Percentiles rank a stretch among this genome's conserved stretches.
phyloP scores from a whole-genome alignment of 2,888 invertebrate genomes.

The Mythimna albipuncta region DNA sequence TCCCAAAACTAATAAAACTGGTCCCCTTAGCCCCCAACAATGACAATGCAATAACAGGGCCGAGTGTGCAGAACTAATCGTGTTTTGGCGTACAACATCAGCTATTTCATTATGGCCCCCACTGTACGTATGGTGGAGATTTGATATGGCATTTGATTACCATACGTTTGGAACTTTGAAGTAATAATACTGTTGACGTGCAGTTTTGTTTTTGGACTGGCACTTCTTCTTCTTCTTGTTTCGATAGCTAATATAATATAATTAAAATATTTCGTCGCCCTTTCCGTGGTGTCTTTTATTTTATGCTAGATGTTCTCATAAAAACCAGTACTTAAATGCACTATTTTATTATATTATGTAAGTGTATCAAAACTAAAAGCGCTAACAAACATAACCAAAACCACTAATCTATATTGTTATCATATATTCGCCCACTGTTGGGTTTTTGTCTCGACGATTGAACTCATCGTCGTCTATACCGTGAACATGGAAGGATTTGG shows the following conservation, averaged over 20 bases:
- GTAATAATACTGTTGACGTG: slow-evolving; percentile 46
- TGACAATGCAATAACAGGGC: slow-evolving; percentile 64
- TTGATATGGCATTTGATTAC: slow-evolving; percentile 61
- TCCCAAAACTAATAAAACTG: slow-evolving; percentile 58
- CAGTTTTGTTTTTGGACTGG: slow-evolving; percentile 23
- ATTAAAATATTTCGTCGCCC: no score
- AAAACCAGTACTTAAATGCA: no score
- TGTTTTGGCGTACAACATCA: slow-evolving; percentile 73
- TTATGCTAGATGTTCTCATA: no score
- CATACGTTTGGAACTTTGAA: slow-evolving; percentile 55
- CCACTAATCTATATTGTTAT: no score
- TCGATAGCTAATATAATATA: not conserved
- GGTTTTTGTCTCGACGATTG: no score
- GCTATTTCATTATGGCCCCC: slow-evolving; percentile 73
- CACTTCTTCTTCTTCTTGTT: not conserved
- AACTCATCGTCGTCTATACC: no score
- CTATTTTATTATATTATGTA: no score
- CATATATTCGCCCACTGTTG: no score
- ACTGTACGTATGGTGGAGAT: slow-evolving; percentile 36
- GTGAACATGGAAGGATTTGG: no score
- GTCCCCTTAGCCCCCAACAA: slow-evolving; percentile 48
- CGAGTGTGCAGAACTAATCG: slow-evolving; percentile 77
- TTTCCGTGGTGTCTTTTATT: no score
- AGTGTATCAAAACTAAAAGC: no score
- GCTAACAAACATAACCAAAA: no score